Conservation (phyloP, 2,888 invertebrate species). For the Campoletis raptor region DNA sequence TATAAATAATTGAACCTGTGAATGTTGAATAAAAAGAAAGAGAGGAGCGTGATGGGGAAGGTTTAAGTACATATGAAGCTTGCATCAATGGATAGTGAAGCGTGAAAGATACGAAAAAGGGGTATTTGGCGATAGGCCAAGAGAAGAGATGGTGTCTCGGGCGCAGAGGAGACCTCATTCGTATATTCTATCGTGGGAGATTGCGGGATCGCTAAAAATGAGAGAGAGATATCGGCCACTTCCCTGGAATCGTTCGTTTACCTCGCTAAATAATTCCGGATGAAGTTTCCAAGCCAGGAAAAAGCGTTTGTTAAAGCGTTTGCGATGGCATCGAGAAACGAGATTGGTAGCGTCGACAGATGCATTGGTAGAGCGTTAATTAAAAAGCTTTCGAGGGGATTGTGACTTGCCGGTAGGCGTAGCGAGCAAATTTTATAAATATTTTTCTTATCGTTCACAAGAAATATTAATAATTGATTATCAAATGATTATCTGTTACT, state of each 20-base stretch:
- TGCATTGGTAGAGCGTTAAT: conserved; percentile 50
- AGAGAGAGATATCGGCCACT: conserved; percentile 2
- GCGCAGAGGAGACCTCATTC: conserved; percentile 10
- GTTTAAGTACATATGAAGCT: conserved; percentile 55
- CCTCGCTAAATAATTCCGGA: conserved; percentile 53
- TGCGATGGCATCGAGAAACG: conserved; percentile 45
- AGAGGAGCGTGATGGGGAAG: conserved; percentile 20
- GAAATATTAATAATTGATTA: not conserved
- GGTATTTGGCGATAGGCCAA: conserved; percentile 45
- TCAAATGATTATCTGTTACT: not conserved
- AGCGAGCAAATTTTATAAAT: not conserved
- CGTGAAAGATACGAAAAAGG: conserved; percentile 17
- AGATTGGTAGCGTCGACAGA: conserved; percentile 51
- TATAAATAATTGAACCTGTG: not conserved
- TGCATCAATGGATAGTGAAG: conserved; percentile 61
- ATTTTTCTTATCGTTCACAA: not conserved
- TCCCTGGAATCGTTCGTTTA: conserved; percentile 43
- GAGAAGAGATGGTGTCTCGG: conserved; percentile 4
- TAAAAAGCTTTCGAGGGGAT: not conserved
- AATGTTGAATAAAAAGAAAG: not conserved
- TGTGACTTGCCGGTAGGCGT: not conserved
- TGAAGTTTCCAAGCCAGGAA: conserved; percentile 32
- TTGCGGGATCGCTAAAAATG: conserved; percentile 23
- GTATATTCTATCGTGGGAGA: conserved; percentile 1
- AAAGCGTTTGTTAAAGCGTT: conserved; percentile 51